These are phyloP conservation scores for Halictus rubicundus DNA, from an alignment of 1,140 invertebrate species.

Conservation along the genomic window DNA sequence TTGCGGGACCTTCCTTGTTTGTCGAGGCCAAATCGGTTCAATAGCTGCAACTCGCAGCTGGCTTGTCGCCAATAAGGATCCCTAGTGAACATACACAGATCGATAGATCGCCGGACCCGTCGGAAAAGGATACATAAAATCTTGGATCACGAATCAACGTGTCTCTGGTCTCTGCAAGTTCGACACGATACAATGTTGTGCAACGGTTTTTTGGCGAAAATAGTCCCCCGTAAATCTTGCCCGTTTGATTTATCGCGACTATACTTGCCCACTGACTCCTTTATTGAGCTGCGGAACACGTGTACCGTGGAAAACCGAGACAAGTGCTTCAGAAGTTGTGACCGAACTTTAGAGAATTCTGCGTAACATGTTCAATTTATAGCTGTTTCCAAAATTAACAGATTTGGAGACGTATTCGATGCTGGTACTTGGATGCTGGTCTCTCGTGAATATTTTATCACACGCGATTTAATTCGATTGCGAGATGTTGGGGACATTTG, in stretches of 20 bases:
- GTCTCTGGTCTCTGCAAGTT: not conserved
- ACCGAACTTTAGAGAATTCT: too few relatives aligned
- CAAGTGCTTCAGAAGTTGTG: not conserved
- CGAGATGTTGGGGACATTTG: too few relatives aligned
- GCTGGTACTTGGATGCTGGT: too few relatives aligned
- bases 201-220: not conserved
- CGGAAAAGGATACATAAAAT: not conserved
- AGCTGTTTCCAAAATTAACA: too few relatives aligned
- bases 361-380: too few relatives aligned
- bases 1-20: slow-evolving; percentile 30
- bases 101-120: not conserved
- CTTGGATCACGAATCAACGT: not conserved
- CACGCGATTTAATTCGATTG: too few relatives aligned
- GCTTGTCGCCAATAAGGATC: slow-evolving; percentile 51
- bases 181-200: not conserved
- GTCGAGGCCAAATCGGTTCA: slow-evolving; percentile 29
- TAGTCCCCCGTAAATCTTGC: not conserved
- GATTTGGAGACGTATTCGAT: too few relatives aligned
- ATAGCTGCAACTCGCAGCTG: slow-evolving; percentile 28
- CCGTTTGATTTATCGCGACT: slow-evolving; percentile 3
- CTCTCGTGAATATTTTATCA: too few relatives aligned
- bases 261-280: not conserved
- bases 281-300: not conserved
- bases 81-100: slow-evolving; percentile 41
- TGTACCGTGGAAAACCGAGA: not conserved